Evolutionary conservation across 2,113 vertebrate species (phyloP).

Genomic region (Oplegnathus fasciatus): DNA sequence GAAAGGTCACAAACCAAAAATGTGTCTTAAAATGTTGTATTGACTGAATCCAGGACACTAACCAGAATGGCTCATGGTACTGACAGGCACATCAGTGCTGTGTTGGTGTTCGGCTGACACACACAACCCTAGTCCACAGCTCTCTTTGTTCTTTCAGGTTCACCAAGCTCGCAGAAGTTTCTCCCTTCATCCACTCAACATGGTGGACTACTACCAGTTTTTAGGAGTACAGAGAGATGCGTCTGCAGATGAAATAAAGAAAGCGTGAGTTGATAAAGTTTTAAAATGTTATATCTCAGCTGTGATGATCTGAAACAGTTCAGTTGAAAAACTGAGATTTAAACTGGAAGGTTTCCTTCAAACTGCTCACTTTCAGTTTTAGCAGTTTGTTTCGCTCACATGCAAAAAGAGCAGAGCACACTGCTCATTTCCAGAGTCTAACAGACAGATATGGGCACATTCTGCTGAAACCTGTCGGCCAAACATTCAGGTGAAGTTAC

Average conservation of each 20-base stretch:
- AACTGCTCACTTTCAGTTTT: too few relatives aligned
- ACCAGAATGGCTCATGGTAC: too few relatives aligned
- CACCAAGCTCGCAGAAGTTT: constrained; percentile 15
- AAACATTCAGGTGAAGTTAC: too few relatives aligned
- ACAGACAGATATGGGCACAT: not conserved
- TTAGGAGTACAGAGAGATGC: constrained; percentile 92
- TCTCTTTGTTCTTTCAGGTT: constrained; percentile 34
- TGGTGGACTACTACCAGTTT: constrained; percentile 97
- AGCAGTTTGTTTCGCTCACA: too few relatives aligned
- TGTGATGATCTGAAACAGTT: not conserved
- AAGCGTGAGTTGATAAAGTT: constrained; percentile 89
- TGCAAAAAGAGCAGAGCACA: too few relatives aligned
- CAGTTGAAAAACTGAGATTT: not conserved
- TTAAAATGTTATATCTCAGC: not conserved
- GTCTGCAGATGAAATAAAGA: constrained; percentile 95
- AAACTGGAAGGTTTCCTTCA: not conserved
- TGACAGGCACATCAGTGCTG: not conserved
- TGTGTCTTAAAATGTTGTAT: not conserved
- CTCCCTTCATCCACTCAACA: constrained; percentile 79
- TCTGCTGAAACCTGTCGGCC: too few relatives aligned
- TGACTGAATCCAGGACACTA: not conserved
- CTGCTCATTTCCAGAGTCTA: not conserved
- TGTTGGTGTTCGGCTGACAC: not conserved
- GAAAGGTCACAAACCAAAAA: too few relatives aligned
- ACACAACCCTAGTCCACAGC: not conserved